Base-by-base conservation (phyloP, 1,140 invertebrate species). In the Pinna nobilis region DNA sequence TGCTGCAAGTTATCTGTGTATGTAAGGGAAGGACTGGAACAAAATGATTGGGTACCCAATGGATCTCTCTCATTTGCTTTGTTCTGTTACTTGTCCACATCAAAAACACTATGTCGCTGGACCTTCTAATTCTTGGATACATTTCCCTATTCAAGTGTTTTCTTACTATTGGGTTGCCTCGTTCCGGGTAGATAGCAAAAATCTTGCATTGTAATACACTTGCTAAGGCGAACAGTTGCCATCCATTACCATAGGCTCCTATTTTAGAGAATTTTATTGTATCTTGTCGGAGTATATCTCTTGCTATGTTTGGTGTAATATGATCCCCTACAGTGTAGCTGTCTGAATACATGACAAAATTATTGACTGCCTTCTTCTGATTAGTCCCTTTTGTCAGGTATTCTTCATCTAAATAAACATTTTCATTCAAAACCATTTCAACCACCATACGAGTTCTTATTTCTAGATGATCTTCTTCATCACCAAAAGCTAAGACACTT, bases 381-480 rank as follows among this genome's bases (percentile, higher is more conserved):
- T 30, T 57, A 57, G 0, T 1, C 20, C 25, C 49, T 32, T 13
- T 2, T 32, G 11, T 11, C 28, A 55, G 18, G 23, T 55, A 39
- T 4, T 33, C 15, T 15, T 67, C 50, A 37, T 39, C 23, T 3
- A 67, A 33, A 25, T 67, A 67, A 1, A 9, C 28, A 15, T 67
- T 35, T 67, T 67, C 50, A 55, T 67, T 55, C 25, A 28, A 3
- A 15, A 55, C 50, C n/a, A 39, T 20, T 55, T 67, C 65, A 39
- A 25, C 23, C 0, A 67, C 28, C 7, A 67, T 67, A 7, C 50
- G 3, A 35, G 20, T 15, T n/a, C 65, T 37, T 7, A 67, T 9
- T 37, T 67, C 65, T 39, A 55, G 20, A 25, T 67, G 65, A 55
- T 15, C 20, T 25, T 67, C 65, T 35, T 67, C 65, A 13, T 33